Conservation (phyloP, 37 sponge, comb jelly and placozoan species). For the Dysidea cf. avara region DNA sequence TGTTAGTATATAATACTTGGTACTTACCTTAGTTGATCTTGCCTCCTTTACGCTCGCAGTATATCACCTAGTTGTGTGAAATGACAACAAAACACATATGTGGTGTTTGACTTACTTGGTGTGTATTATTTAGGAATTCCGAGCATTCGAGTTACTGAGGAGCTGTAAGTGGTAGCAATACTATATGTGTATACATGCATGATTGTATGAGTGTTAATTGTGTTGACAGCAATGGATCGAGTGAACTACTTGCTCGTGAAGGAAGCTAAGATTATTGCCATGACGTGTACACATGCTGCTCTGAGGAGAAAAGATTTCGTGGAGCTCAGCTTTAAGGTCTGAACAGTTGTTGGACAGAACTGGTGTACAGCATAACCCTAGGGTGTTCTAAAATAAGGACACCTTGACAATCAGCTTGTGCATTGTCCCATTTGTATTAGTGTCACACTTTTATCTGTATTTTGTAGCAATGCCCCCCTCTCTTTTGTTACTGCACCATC, state of each 20-base stretch:
- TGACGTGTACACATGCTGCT: slow-evolving; percentile 99
- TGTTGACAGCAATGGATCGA: slow-evolving; percentile 47
- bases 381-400: too few relatives aligned
- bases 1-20: not conserved
- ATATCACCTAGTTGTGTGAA: too few relatives aligned
- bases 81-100: too few relatives aligned
- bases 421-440: not conserved
- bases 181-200: not conserved
- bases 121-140: slow-evolving; percentile 71
- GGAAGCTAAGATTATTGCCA: slow-evolving; percentile 96
- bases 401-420: too few relatives aligned
- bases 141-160: slow-evolving; percentile 96
- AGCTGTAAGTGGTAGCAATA: slow-evolving; percentile 38
- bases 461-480: not conserved
- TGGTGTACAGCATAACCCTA: too few relatives aligned
- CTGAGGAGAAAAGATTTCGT: slow-evolving; percentile 93
- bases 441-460: not conserved
- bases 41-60: too few relatives aligned
- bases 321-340: slow-evolving; percentile 91
- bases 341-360: too few relatives aligned
- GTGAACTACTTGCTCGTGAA: slow-evolving; percentile 95
- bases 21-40: not conserved
- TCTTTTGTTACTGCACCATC: not conserved
- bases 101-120: too few relatives aligned
- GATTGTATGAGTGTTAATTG: not conserved